phyloP scores from a whole-genome alignment of 2,797 vertebrate species.

The Falco cherrug region DNA sequence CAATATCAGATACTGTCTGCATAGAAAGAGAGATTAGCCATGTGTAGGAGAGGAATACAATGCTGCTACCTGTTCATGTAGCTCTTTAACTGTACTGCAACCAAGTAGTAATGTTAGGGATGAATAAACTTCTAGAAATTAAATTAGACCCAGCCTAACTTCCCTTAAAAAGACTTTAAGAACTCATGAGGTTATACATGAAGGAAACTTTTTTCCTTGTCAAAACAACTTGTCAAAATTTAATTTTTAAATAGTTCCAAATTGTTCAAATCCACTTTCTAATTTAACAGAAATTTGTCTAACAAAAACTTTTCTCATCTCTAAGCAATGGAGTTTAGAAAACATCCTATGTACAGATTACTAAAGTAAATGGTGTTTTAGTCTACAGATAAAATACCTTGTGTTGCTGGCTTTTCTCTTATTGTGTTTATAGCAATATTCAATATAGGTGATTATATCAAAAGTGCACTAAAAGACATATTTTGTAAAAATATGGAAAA shows the following conservation, averaged over 20 bases:
- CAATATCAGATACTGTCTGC: not conserved
- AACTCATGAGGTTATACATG: accelerated
- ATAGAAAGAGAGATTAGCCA: not conserved
- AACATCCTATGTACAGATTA: not conserved
- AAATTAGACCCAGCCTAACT: not conserved
- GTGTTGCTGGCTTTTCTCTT: not conserved
- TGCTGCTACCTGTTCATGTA: not conserved
- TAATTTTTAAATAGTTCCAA: not conserved
- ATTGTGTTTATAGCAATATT: not conserved
- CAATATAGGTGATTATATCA: not conserved
- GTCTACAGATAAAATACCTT: not conserved
- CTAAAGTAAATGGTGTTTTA: not conserved
- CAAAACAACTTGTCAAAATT: not conserved
- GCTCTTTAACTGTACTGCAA: not conserved
- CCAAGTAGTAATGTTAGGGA: not conserved
- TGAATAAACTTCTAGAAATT: not conserved
- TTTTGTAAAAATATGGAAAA: not conserved
- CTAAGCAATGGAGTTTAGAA: not conserved
- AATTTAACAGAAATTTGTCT: not conserved
- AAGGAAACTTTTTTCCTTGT: not conserved
- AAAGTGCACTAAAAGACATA: not conserved
- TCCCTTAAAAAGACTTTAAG: not conserved
- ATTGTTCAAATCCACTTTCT: not conserved
- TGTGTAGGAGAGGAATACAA: not conserved
- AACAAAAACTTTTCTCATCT: not conserved